Evolutionary conservation across 2,797 vertebrate genomes (phyloP), one percentile per base, ranked within the genome.

Genomic region (Cyclopterus lumpus): DNA sequence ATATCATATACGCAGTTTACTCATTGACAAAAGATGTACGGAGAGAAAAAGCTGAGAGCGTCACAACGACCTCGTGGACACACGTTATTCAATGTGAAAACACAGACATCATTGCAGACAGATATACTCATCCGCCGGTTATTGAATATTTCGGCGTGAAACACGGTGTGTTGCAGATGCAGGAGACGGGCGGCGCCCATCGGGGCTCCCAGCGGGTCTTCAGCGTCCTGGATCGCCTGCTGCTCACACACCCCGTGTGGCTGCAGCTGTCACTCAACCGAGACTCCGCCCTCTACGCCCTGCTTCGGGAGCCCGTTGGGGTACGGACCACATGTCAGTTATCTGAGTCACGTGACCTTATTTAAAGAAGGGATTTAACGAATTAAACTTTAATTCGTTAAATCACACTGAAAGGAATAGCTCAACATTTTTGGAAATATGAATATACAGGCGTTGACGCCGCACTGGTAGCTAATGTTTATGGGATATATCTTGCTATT

Each of bases 221-320:
- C 89, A 97, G 96, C 73, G 93, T 97, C 71, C 91, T 97, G 89
- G 97, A 97, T 62, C 95, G 96, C 10, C 94, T 98, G 85, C 94
- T 97, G 55, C 92, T 97, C 85, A 97, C 97, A 61, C 96, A 97
- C 71, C 93, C 95, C 0, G 94, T 98, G 85, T 98, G 97, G 97
- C 93, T 97, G 32, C 97, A 97, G 93, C 94, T 97, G 70, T 95
- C 93, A 46, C 93, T 97, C 91, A 96, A 95, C 62, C 93, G 93
- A 0, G 96, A 97, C 9, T 93, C 96, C 0, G 95, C 96, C 6
- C 90, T 96, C 76, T 96, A 97, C 53, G 93, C 97, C 84, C 94
- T 98, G 83, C 95, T 96, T 77, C 93, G 96, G 14, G 96, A 98
- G 86, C 96, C 96, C 8, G 92, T 95, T 0, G 97, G 97, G 95